phyloP scores from a whole-genome alignment of 2,113 vertebrate species.

The Cavia aperea region DNA sequence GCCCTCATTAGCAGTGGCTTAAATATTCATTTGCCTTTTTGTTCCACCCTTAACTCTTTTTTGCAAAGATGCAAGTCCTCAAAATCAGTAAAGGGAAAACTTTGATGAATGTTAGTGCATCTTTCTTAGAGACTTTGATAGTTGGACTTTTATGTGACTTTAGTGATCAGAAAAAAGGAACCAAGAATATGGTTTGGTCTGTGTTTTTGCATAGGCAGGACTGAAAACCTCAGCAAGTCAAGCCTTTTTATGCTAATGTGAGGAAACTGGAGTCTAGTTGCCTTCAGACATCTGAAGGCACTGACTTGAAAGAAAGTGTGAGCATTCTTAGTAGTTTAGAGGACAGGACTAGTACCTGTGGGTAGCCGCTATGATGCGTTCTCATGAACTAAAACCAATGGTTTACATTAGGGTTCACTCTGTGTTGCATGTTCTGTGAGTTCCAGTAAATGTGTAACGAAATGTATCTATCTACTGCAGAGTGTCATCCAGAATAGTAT shows the following conservation, averaged over 20 bases:
- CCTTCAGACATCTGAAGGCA: background rate
- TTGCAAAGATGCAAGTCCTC: background rate
- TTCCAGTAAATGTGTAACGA: background rate
- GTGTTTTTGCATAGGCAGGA: background rate
- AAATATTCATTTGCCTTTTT: background rate
- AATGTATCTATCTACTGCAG: background rate
- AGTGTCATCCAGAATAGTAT: background rate
- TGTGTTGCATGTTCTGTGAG: background rate
- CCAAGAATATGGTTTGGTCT: background rate
- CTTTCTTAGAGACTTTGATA: background rate
- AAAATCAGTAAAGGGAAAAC: background rate
- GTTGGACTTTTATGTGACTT: background rate
- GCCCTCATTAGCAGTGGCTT: constrained; percentile 41
- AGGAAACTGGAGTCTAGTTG: background rate
- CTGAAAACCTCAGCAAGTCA: background rate
- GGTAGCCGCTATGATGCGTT: background rate
- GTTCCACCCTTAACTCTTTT: background rate
- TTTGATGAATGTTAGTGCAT: background rate
- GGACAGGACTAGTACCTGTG: background rate
- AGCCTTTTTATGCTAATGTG: background rate
- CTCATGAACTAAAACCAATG: background rate
- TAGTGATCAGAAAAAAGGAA: background rate
- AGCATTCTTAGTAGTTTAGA: background rate
- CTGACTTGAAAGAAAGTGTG: background rate
- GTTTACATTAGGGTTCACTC: background rate